phyloP scores from a whole-genome alignment of 2,113 vertebrate genomes.

The Acinonyx jubatus region DNA sequence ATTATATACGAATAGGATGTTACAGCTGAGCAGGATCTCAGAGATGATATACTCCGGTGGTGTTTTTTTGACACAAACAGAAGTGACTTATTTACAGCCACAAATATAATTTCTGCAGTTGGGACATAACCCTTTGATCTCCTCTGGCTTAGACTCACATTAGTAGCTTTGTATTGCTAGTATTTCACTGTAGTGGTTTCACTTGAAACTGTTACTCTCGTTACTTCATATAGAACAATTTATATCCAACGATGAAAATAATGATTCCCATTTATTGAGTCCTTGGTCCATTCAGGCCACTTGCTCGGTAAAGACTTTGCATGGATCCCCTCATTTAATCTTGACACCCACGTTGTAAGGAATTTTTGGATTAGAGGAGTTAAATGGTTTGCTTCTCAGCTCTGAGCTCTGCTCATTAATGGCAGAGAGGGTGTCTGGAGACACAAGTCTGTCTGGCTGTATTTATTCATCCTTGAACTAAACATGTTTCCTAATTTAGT shows the following conservation, averaged over 20 bases:
- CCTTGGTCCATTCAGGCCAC: slow-evolving; percentile 10
- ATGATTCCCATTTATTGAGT: background rate
- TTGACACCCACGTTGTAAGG: background rate
- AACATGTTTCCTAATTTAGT: background rate
- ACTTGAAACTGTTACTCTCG: background rate
- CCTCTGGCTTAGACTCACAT: background rate
- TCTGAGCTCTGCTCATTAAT: background rate
- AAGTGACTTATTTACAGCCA: background rate
- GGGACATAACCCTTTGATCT: background rate
- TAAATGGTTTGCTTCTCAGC: background rate
- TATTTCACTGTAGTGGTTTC: background rate
- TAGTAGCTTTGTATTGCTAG: background rate
- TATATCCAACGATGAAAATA: background rate
- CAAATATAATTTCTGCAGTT: background rate
- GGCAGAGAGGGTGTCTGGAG: background rate
- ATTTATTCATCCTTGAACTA: background rate
- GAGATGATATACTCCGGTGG: background rate
- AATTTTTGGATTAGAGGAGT: background rate
- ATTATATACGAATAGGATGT: background rate
- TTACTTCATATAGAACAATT: background rate
- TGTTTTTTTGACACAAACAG: background rate
- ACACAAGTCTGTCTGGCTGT: background rate
- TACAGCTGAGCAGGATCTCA: background rate
- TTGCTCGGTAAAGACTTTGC: slow-evolving; percentile 25
- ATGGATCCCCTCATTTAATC: background rate